A percentile compares a stretch with the other conserved stretches of the same genome.
These are phyloP conservation scores for Bothrops alternatus DNA, from an alignment of 2,797 vertebrate species.

Conservation along the genomic window DNA sequence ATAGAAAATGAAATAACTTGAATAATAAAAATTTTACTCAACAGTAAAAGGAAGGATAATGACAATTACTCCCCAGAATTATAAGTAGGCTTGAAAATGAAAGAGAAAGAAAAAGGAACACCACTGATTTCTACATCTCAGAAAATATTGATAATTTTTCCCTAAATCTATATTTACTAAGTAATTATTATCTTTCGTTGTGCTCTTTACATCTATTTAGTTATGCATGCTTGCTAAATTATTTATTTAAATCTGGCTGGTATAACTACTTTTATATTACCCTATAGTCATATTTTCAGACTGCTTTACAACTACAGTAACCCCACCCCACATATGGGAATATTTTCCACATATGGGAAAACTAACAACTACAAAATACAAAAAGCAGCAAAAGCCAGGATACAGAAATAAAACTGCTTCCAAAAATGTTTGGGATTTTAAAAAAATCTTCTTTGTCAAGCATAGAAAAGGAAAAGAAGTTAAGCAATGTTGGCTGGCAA, in stretches of 20 bases:
- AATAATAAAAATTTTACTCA: slow-evolving; percentile 41
- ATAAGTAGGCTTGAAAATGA: neutral
- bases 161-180: slow-evolving; percentile 31
- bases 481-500: neutral
- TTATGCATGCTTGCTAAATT: neutral
- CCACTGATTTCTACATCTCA: slow-evolving; percentile 41
- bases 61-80: slow-evolving; percentile 19
- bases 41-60: neutral
- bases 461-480: neutral
- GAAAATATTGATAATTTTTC: slow-evolving; percentile 36
- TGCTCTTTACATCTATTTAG: neutral
- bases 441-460: neutral
- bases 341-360: neutral
- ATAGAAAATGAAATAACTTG: slow-evolving; percentile 20
- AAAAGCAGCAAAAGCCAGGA: neutral
- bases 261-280: neutral
- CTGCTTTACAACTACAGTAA: neutral
- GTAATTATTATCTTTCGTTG: slow-evolving; percentile 33
- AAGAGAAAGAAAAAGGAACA: neutral
- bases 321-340: neutral
- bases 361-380: neutral
- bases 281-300: neutral
- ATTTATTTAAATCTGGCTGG: neutral
- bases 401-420: neutral
- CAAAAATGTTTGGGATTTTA: neutral